Base-by-base conservation (phyloP, 2,113 vertebrate genomes). In the Chlorodrepanis virens region DNA sequence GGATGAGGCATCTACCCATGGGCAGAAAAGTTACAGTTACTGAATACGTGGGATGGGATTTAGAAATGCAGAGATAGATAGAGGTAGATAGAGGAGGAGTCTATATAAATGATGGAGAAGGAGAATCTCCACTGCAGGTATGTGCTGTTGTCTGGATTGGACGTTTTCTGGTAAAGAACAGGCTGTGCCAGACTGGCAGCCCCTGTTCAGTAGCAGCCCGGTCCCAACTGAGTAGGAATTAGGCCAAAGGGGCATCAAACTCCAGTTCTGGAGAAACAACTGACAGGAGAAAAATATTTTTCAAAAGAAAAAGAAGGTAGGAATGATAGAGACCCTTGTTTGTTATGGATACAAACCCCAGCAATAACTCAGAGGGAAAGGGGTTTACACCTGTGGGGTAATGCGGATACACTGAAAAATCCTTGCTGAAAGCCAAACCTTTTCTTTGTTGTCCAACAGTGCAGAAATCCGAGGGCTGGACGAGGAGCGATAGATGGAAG, bases 381-480 rank as follows among this genome's bases (percentile, higher is more conserved):
- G 10, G 7, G 8, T 47, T 70, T 59, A 75, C 44, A 60, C 10
- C 59, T 10, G 22, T 8, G 19, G 53, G 65, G n/a, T 27, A 7
- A 75, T 59, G 28, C 4, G 44, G 72, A 56, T 10, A 10, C 25
- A 33, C 40, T 13, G 16, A 9, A 63, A 35, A 27, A 27, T 2
- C 37, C 40, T 12, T 44, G 59, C 40, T 47, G 40, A 22, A 90
- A 50, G 61, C 9, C 52, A 83, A 37, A 98, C 98, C 98, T 98
- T 98, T 10, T 98, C 98, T 64, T 95, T 98, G 92, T 75, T 97
- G 94, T 98, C 98, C 65, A 97, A 27, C 6, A 98, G 72, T 0
- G 97, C 92, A 35, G 98, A 98, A 87, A 98, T 97, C 24, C 98
- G 97, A 61, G 98, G 98, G 45, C 98, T 98, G 7, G 98, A 98